phyloP scores from a whole-genome alignment of 2,113 vertebrate genomes.

The Campylorhamphus procurvoides region DNA sequence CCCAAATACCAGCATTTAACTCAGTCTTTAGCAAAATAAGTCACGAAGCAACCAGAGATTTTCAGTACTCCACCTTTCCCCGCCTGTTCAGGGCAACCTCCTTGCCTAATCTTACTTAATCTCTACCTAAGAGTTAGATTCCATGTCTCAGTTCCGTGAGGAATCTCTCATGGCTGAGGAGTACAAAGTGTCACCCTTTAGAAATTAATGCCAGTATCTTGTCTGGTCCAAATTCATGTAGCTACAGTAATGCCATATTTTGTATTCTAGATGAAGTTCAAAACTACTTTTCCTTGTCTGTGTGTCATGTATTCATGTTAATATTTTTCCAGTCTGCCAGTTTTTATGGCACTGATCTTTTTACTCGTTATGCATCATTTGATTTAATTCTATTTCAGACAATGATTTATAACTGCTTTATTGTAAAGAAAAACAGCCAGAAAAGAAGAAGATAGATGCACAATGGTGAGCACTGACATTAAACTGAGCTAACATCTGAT shows the following conservation, averaged over 20 bases:
- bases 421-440: background rate
- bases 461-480: background rate
- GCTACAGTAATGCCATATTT: background rate
- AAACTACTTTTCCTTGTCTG: slow-evolving; percentile 17
- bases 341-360: slow-evolving; percentile 49
- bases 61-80: background rate
- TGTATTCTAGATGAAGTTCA: background rate
- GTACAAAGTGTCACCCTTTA: background rate
- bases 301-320: slow-evolving; percentile 4
- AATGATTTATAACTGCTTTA: slow-evolving; percentile 23
- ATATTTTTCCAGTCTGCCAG: slow-evolving; percentile 51
- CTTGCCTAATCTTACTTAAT: background rate
- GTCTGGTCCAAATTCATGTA: background rate
- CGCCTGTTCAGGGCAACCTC: background rate
- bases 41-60: background rate
- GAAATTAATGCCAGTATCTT: background rate
- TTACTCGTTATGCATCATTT: slow-evolving; percentile 35
- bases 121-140: background rate
- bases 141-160: background rate
- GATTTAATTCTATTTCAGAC: slow-evolving; percentile 23
- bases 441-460: background rate
- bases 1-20: background rate
- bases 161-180: background rate
- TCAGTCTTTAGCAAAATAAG: background rate
- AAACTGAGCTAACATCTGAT: background rate